Base-by-base conservation (phyloP, 2,113 vertebrate genomes). In the Oncorhynchus nerka region DNA sequence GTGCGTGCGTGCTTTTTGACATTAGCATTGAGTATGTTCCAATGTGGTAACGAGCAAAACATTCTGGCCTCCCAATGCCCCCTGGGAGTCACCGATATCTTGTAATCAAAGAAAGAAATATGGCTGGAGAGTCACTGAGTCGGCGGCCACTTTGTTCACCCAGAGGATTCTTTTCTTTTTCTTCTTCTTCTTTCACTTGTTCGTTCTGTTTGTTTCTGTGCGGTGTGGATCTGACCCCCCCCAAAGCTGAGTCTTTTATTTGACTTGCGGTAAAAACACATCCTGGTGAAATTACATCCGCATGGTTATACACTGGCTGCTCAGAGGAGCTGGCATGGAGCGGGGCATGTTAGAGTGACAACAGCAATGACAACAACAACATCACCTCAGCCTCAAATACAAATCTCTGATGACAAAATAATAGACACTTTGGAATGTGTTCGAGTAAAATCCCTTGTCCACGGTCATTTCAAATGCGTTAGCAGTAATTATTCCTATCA, bases 261-360 rank as follows among this genome's bases (percentile, higher is more conserved):
- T 90, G 88, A 90, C 92, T 93, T 93, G 90, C 75, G 81, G 86
- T 84, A 77, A 81, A 84, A 87, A 84, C 82, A 80, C 71, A 82
- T 87, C 83, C 84, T 79, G 87, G 83, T 90, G 81, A 93, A 94
- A 93, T 91, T 85, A 87, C 89, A 93, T 92, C 92, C 91, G 93
- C 86, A 90, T 93, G 91, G 87, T 71, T 78, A 81, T 83, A 83
- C 78, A 55, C 15, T 55, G 81, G 86, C 76, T 75, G 87, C 83
- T 83, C n/a, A 72, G 79, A 82, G 80, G 70, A 28, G 81, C 79
- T 88, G 84, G 86, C 86, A 85, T 48, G 75, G 75, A 83, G 78
- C 74, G 76, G 81, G 80, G 68, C 79, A 76, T 79, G 81, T 74
- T 75, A 45, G 61, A 74, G 82, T 88, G 84, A 89, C 75, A 88